phyloP scores from a whole-genome alignment of 2,113 vertebrate species.

The Zosterops lateralis region DNA sequence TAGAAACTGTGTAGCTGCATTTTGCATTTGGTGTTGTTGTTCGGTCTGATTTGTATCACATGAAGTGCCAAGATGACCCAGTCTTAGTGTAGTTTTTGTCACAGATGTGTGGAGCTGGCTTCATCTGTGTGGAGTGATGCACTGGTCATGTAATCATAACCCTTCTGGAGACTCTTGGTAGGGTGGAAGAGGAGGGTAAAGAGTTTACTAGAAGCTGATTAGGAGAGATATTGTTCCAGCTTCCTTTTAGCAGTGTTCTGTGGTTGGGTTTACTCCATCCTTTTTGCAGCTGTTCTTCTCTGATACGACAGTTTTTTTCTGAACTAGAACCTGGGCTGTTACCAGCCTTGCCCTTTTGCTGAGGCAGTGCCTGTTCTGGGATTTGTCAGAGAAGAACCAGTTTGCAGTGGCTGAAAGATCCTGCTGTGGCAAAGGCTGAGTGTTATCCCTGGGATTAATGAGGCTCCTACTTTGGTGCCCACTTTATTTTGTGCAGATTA shows the following conservation, averaged over 20 bases:
- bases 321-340: neutral
- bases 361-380: neutral
- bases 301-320: neutral
- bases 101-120: neutral
- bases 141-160: neutral
- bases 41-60: neutral
- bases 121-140: neutral
- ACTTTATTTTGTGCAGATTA: neutral
- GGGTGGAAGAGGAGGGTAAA: neutral
- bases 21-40: neutral
- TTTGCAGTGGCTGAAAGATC: neutral
- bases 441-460: neutral
- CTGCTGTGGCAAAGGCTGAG: neutral
- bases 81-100: neutral
- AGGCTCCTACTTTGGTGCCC: neutral
- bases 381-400: neutral
- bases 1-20: neutral
- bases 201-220: neutral
- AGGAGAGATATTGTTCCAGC: neutral
- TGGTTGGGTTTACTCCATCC: neutral
- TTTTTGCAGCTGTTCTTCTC: conserved; percentile 5
- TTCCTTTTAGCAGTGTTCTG: neutral
- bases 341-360: neutral
- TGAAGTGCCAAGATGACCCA: neutral
- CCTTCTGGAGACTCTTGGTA: neutral